phyloP scores from a whole-genome alignment of 1,140 invertebrate genomes.

The Matsumurasca onukii region DNA sequence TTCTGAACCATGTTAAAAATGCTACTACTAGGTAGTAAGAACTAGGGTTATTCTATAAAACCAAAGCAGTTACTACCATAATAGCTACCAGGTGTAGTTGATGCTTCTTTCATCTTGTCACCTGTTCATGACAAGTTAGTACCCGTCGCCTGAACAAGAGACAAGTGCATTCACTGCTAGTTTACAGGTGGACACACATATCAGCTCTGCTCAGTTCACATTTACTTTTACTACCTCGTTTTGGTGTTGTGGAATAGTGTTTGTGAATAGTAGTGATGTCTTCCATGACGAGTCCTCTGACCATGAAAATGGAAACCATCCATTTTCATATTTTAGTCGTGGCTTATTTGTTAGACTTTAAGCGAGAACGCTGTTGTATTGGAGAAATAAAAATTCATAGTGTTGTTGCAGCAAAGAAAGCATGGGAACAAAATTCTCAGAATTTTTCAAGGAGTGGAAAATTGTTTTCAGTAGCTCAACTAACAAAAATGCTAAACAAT shows the following conservation, averaged over 20 bases:
- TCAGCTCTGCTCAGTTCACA: too few relatives aligned
- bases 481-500: constrained; percentile 6
- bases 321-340: background rate
- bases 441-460: background rate
- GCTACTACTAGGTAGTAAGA: background rate
- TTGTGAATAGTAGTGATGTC: too few relatives aligned
- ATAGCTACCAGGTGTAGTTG: background rate
- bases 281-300: background rate
- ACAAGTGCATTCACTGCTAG: background rate
- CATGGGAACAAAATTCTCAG: background rate
- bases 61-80: constrained; percentile 5
- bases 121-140: background rate
- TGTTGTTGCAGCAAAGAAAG: background rate
- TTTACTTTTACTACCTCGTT: too few relatives aligned
- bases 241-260: too few relatives aligned
- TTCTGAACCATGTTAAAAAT: background rate
- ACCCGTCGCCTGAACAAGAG: background rate
- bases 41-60: background rate
- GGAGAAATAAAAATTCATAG: background rate
- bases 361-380: background rate
- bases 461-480: background rate
- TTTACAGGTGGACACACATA: background rate
- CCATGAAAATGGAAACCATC: background rate
- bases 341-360: background rate
- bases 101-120: background rate